phyloP scores from a whole-genome alignment of 2,797 vertebrate genomes.

The Parotocinclus haroldoi region DNA sequence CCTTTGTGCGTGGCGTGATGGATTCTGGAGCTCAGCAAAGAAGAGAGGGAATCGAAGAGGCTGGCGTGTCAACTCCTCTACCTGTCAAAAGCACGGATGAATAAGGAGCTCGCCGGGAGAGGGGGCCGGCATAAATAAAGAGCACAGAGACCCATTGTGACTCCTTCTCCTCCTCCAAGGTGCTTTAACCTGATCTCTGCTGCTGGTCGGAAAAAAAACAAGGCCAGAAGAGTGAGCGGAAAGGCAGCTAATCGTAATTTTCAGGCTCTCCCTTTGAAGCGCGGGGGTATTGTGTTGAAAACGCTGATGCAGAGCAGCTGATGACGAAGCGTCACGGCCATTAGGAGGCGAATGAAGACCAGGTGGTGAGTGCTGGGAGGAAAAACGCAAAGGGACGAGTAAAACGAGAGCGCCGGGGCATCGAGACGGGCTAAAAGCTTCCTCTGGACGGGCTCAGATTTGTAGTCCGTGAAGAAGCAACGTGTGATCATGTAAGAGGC shows the following conservation, averaged over 20 bases:
- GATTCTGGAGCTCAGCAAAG: constrained; percentile 62
- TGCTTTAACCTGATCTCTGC: constrained; percentile 61
- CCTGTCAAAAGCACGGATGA: constrained; percentile 62
- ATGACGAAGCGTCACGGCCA: constrained; percentile 64
- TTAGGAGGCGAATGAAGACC: constrained; percentile 68
- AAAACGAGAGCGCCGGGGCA: background rate
- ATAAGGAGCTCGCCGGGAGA: constrained; percentile 49
- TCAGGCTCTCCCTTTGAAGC: constrained; percentile 50
- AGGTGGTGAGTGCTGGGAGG: constrained; percentile 59
- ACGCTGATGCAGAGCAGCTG: constrained; percentile 63
- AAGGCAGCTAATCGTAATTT: constrained; percentile 25
- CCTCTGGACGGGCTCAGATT: too few species aligned
- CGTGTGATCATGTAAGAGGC: too few species aligned
- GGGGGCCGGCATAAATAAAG: constrained; percentile 28
- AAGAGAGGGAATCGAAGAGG: constrained; percentile 30
- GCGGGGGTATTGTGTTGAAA: constrained; percentile 62
- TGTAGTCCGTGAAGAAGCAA: too few species aligned
- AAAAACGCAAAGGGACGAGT: background rate
- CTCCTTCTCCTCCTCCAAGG: constrained; percentile 55
- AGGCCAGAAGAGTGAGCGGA: constrained; percentile 43
- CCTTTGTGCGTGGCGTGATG: constrained; percentile 66
- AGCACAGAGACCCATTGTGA: constrained; percentile 34
- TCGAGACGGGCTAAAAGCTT: too few species aligned
- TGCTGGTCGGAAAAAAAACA: constrained; percentile 18
- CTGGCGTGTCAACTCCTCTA: constrained; percentile 64